phyloP scores from a whole-genome alignment of 1,140 invertebrate genomes.

The Cydia amplana region DNA sequence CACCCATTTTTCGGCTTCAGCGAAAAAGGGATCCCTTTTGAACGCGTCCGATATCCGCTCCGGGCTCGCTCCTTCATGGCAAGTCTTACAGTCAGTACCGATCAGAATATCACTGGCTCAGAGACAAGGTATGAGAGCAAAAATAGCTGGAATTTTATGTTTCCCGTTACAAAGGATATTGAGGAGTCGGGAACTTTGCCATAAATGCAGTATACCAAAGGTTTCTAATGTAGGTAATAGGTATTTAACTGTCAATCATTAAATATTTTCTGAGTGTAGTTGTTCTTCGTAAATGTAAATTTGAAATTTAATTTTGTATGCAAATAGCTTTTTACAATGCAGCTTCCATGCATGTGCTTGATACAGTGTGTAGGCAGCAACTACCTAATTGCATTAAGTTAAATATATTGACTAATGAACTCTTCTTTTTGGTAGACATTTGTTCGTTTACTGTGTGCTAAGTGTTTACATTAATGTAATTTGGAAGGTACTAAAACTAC shows the following conservation, averaged over 20 bases:
- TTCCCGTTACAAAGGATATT: background rate
- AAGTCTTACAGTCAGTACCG: constrained; percentile 73
- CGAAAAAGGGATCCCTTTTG: constrained; percentile 77
- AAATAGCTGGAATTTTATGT: background rate
- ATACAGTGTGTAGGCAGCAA: background rate
- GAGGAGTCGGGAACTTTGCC: background rate
- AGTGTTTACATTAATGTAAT: constrained; percentile 1
- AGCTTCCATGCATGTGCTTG: constrained; percentile 23
- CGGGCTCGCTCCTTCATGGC: constrained; percentile 73
- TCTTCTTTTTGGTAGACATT: background rate
- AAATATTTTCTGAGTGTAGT: constrained; percentile 14
- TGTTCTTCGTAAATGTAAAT: background rate
- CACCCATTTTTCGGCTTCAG: constrained; percentile 77
- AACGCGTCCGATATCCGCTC: constrained; percentile 69
- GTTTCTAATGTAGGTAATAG: background rate
- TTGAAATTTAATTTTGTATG: constrained; percentile 12
- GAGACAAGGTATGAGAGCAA: background rate
- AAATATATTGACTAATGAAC: background rate
- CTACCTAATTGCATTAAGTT: background rate
- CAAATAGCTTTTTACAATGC: constrained; percentile 22
- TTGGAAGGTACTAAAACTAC: constrained; percentile 74
- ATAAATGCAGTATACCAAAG: background rate
- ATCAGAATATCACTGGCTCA: constrained; percentile 34
- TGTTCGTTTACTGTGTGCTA: background rate
- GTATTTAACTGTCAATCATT: background rate